These are phyloP conservation scores for Fopius arisanus DNA, from an alignment of 1,140 invertebrate genomes.

Conservation along the genomic window DNA sequence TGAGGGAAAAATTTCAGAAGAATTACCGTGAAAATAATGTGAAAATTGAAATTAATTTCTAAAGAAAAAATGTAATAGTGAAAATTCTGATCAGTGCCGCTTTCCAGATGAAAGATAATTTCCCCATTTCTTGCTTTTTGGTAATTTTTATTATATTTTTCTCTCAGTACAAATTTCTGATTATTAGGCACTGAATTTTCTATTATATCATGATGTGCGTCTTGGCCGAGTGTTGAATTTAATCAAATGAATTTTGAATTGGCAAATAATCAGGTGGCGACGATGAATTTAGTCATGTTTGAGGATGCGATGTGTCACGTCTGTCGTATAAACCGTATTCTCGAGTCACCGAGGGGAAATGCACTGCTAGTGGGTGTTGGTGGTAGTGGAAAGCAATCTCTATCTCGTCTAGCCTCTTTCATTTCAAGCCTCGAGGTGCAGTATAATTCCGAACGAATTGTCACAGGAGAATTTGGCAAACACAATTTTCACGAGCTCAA, in stretches of 20 bases:
- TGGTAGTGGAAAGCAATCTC: conserved; percentile 92
- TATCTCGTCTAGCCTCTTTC: conserved; percentile 86
- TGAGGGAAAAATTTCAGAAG: too few species aligned
- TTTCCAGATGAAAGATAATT: too few species aligned
- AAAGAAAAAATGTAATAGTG: too few species aligned
- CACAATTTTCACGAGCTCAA: neutral
- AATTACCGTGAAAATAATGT: too few species aligned
- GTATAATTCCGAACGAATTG: conserved; percentile 5
- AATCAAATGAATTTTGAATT: neutral
- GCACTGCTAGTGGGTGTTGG: conserved; percentile 92
- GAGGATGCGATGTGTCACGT: conserved; percentile 94
- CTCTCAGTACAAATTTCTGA: too few species aligned
- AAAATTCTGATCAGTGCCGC: too few species aligned
- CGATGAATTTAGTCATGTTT: conserved; percentile 95
- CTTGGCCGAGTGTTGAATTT: too few species aligned
- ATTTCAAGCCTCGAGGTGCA: conserved; percentile 86
- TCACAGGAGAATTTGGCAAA: conserved; percentile 17
- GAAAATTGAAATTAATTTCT: too few species aligned
- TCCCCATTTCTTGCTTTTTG: too few species aligned
- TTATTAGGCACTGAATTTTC: too few species aligned
- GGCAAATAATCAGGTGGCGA: conserved; percentile 70
- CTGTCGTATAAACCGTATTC: conserved; percentile 90
- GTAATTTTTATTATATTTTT: too few species aligned
- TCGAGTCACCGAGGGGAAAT: conserved; percentile 91
- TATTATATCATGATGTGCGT: too few species aligned